These are phyloP conservation scores for Metallyticus violacea DNA, from an alignment of 2,888 invertebrate genomes.

Conservation along the genomic window DNA sequence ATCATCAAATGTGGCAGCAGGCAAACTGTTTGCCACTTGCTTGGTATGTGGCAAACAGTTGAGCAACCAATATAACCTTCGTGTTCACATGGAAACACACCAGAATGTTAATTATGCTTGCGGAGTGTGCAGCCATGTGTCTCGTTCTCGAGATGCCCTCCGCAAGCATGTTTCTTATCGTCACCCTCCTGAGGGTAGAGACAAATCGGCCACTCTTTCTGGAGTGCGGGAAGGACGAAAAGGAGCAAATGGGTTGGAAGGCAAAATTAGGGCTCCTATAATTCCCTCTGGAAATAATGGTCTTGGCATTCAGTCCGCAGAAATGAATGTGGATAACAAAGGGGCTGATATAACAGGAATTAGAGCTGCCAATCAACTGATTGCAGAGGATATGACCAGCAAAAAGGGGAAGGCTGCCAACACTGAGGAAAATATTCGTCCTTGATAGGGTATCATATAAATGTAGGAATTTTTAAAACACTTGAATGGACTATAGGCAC, in stretches of 20 bases:
- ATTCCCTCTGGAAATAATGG: neutral
- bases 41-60: slow-evolving; percentile 83
- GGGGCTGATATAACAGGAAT: neutral
- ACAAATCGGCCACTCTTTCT: neutral
- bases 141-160: slow-evolving; percentile 80
- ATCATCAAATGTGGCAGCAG: neutral
- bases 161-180: slow-evolving; percentile 86
- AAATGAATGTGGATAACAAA: neutral
- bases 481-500: neutral
- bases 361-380: neutral
- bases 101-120: slow-evolving; percentile 86
- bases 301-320: neutral
- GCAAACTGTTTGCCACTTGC: slow-evolving; percentile 66
- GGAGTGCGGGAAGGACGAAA: neutral
- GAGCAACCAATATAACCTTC: slow-evolving; percentile 85
- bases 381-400: neutral
- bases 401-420: neutral
- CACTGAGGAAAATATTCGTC: neutral
- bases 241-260: neutral
- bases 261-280: neutral
- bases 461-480: neutral
- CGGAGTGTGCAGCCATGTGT: slow-evolving; percentile 82
- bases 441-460: neutral
- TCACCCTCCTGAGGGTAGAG: slow-evolving; percentile 59
- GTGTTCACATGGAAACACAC: slow-evolving; percentile 89